Evolutionary conservation across 2,888 invertebrate species (phyloP).

Genomic region (Steinernema scapterisci): DNA sequence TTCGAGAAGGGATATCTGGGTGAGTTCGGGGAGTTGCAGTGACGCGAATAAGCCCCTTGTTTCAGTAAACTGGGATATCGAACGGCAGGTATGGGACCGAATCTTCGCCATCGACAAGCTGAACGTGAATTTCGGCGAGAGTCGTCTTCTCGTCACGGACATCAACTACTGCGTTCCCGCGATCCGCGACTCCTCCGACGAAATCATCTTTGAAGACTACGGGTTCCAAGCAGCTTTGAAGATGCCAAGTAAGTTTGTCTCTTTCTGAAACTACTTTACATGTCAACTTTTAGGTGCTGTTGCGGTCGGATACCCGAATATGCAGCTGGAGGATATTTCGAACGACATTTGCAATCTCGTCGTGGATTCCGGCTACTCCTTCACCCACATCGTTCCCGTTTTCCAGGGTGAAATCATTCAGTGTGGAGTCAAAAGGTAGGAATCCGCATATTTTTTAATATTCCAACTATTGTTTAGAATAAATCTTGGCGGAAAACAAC

Average conservation of each 20-base stretch:
- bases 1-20: slow-evolving; percentile 79
- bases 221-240: slow-evolving; percentile 79
- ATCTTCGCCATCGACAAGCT: slow-evolving; percentile 75
- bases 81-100: slow-evolving; percentile 91
- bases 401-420: slow-evolving; percentile 74
- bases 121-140: slow-evolving; percentile 72
- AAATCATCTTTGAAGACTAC: slow-evolving; percentile 96
- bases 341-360: slow-evolving; percentile 77
- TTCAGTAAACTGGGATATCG: slow-evolving; percentile 87
- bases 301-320: not conserved
- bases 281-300: not conserved
- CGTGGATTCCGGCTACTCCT: slow-evolving; percentile 86
- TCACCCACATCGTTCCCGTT: slow-evolving; percentile 88
- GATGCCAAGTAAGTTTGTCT: slow-evolving; percentile 49
- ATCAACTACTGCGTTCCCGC: slow-evolving; percentile 90
- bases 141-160: slow-evolving; percentile 85
- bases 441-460: not conserved
- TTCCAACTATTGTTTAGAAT: slow-evolving; percentile 74
- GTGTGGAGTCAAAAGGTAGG: slow-evolving; percentile 52
- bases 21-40: not conserved
- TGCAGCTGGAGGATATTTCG: slow-evolving; percentile 48
- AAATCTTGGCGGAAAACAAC: slow-evolving; percentile 91
- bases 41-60: not conserved
- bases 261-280: not conserved
- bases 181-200: slow-evolving; percentile 87